Conservation (phyloP, 2,888 invertebrate genomes). For the Melanophora roralis region DNA sequence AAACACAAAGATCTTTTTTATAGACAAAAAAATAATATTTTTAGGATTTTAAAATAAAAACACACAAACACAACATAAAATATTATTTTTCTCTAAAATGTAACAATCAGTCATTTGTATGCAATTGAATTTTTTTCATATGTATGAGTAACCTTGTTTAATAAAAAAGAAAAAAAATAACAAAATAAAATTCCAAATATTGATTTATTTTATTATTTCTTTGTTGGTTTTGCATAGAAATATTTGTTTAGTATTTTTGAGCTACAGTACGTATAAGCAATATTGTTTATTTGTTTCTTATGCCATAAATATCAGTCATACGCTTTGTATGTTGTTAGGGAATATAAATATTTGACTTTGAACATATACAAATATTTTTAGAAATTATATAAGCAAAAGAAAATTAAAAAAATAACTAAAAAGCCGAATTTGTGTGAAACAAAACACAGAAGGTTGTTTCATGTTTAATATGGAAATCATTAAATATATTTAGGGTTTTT, state of each 20-base stretch:
- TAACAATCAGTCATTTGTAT: constrained; percentile 22
- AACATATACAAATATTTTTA: not conserved
- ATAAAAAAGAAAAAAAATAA: not conserved
- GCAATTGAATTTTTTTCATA: constrained; percentile 32
- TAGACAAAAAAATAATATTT: too few relatives aligned
- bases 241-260: constrained; percentile 25
- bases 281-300: constrained; percentile 1
- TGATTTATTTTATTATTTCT: constrained; percentile 42
- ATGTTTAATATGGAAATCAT: too few relatives aligned
- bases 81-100: not conserved
- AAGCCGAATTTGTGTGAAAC: too few relatives aligned
- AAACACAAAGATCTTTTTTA: too few relatives aligned
- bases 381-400: not conserved
- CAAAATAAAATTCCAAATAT: constrained; percentile 6
- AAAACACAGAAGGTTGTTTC: too few relatives aligned
- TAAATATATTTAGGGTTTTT: too few relatives aligned
- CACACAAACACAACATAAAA: not conserved
- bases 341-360: not conserved
- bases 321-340: not conserved
- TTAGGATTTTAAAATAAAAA: not conserved
- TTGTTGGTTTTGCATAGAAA: not conserved
- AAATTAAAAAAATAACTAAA: too few relatives aligned
- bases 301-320: not conserved
- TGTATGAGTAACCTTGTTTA: constrained; percentile 31
- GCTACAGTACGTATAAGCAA: not conserved